A percentile compares a stretch with the other conserved stretches of the same genome.
phyloP scores from a whole-genome alignment of 2,113 vertebrate species.

The Ariopsis seemanni region DNA sequence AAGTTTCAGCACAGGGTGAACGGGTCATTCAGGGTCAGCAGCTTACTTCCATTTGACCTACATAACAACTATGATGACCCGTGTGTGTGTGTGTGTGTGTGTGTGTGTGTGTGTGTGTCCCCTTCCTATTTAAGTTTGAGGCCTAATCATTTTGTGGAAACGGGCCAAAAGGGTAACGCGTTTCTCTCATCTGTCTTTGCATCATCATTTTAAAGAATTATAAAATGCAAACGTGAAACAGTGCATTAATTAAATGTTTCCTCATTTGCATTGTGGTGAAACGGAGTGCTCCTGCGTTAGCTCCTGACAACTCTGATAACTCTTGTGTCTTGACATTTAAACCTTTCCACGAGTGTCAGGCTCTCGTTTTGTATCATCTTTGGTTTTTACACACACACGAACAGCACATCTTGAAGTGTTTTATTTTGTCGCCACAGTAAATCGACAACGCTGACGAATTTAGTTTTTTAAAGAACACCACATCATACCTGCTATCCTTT shows the following conservation, averaged over 20 bases:
- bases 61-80: not conserved
- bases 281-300: not conserved
- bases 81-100: not conserved
- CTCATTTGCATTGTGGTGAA: conserved; percentile 55
- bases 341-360: not conserved
- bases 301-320: not conserved
- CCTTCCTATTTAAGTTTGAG: conserved; percentile 45
- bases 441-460: not conserved
- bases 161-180: not conserved
- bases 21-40: conserved; percentile 15
- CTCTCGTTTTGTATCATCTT: not conserved
- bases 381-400: not conserved
- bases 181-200: conserved; percentile 40
- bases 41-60: conserved; percentile 16
- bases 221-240: conserved; percentile 68
- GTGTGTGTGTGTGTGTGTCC: not conserved
- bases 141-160: not conserved
- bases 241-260: conserved; percentile 60
- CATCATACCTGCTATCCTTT: not conserved
- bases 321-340: conserved; percentile 14
- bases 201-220: conserved; percentile 50
- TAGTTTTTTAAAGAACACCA: not conserved
- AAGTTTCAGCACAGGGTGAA: not conserved
- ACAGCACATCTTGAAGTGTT: not conserved
- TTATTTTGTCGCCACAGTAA: not conserved